Percentiles rank a stretch among this genome's conserved stretches.
Evolutionary conservation across 1,140 invertebrate species (phyloP).

Genomic region (Heliconius himera): DNA sequence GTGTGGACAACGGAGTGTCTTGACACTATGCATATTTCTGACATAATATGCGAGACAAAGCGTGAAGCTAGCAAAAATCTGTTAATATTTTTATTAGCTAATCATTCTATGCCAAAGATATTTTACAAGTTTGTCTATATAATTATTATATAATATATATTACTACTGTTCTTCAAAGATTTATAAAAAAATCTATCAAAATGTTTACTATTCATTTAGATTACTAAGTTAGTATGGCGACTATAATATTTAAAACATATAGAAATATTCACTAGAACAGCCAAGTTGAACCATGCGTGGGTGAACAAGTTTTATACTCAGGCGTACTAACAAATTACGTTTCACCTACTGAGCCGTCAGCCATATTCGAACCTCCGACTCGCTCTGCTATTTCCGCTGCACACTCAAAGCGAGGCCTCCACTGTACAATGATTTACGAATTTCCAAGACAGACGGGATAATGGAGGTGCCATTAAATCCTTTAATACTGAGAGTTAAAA

Average conservation of each 20-base stretch:
- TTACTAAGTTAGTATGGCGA: not conserved
- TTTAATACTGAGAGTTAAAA: not conserved
- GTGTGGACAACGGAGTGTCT: no score
- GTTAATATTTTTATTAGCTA: no score
- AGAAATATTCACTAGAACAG: conserved; percentile 28
- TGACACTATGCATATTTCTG: no score
- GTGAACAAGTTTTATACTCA: conserved; percentile 58
- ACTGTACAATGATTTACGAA: conserved; percentile 40
- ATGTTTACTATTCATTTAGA: not conserved
- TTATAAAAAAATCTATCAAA: not conserved
- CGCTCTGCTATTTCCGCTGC: conserved; percentile 1
- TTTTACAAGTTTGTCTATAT: no score
- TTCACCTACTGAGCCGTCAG: conserved; percentile 54
- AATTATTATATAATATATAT: not conserved
- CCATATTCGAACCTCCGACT: conserved; percentile 31
- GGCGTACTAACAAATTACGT: conserved; percentile 70
- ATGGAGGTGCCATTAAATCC: conserved; percentile 36
- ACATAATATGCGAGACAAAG: no score
- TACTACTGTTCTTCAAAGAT: not conserved
- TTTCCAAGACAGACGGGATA: conserved; percentile 36
- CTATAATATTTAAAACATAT: conserved; percentile 15
- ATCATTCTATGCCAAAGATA: no score
- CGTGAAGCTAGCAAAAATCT: no score
- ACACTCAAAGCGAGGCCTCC: conserved; percentile 35
- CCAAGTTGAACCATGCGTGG: conserved; percentile 49